These are phyloP conservation scores for Cliona cf. orientalis DNA, from an alignment of 37 sponge, comb jelly and placozoan genomes.

Conservation along the genomic window DNA sequence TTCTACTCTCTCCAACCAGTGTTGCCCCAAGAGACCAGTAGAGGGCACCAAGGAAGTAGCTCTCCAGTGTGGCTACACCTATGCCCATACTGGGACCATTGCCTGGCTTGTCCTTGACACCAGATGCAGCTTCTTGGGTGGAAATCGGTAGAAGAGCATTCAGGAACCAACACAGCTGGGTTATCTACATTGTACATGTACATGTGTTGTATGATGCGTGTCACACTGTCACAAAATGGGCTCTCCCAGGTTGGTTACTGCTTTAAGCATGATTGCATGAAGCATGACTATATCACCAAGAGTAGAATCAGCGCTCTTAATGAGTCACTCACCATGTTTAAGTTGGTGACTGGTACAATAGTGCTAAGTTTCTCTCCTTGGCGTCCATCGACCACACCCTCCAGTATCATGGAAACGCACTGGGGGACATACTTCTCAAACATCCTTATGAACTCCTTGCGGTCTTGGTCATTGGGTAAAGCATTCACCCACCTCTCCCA, in stretches of 20 bases:
- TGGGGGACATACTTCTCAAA: constrained; percentile 94
- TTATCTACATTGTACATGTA: constrained; percentile 43
- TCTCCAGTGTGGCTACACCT: constrained; percentile 69
- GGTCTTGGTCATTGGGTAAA: constrained; percentile 69
- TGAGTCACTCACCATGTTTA: constrained; percentile 77
- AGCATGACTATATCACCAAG: neutral
- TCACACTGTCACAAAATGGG: neutral
- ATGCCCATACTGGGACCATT: constrained; percentile 63
- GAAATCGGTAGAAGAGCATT: constrained; percentile 82
- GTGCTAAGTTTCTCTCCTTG: constrained; percentile 90
- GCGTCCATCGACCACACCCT: constrained; percentile 91
- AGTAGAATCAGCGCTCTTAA: neutral
- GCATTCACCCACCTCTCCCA: constrained; percentile 90
- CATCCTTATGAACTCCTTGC: constrained; percentile 63
- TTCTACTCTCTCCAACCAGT: constrained; percentile 91
- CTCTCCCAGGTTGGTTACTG: neutral
- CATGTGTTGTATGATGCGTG: neutral
- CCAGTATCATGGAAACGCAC: constrained; percentile 85
- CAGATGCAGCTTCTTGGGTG: constrained; percentile 48
- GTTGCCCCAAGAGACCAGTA: constrained; percentile 96
- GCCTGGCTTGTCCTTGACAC: constrained; percentile 54
- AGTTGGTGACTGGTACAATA: constrained; percentile 93
- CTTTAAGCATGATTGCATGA: neutral
- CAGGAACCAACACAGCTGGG: constrained; percentile 86
- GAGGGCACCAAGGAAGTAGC: constrained; percentile 82